phyloP scores from a whole-genome alignment of 2,797 vertebrate genomes.

The Delichon dasypus region DNA sequence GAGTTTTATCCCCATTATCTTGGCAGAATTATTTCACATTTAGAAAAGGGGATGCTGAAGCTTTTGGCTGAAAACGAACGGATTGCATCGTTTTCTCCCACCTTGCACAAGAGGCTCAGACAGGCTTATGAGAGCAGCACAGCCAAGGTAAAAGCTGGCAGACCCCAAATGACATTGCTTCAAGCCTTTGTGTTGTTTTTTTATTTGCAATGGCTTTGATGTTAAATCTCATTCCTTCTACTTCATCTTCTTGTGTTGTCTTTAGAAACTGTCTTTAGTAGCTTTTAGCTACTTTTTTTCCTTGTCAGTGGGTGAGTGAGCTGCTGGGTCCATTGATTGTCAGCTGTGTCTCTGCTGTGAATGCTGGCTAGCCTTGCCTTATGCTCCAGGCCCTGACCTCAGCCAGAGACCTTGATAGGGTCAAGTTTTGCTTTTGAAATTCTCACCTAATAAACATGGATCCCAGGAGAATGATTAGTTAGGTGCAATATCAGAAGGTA shows the following conservation, averaged over 20 bases:
- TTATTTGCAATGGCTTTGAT: background rate
- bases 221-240: background rate
- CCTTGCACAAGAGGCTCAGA: slow-evolving; percentile 83
- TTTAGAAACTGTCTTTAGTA: background rate
- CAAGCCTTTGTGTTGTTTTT: background rate
- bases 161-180: background rate
- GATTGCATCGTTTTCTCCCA: slow-evolving; percentile 86
- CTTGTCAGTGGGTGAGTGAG: background rate
- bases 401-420: background rate
- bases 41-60: slow-evolving; percentile 92
- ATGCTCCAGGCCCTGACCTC: background rate
- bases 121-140: slow-evolving; percentile 87
- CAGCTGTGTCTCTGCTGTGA: background rate
- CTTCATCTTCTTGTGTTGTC: background rate
- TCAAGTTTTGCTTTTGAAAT: background rate
- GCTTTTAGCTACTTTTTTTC: background rate
- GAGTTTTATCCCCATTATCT: background rate
- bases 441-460: background rate
- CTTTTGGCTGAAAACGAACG: slow-evolving; percentile 95
- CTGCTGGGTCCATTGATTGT: background rate
- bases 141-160: slow-evolving; percentile 82
- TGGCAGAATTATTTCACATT: slow-evolving; percentile 82
- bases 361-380: background rate
- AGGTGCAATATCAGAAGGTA: background rate
- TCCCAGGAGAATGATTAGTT: background rate